Percentiles rank a stretch among this genome's conserved stretches.
Evolutionary conservation across 2,888 invertebrate genomes (phyloP).

Genomic region (Tiliacea citrago): DNA sequence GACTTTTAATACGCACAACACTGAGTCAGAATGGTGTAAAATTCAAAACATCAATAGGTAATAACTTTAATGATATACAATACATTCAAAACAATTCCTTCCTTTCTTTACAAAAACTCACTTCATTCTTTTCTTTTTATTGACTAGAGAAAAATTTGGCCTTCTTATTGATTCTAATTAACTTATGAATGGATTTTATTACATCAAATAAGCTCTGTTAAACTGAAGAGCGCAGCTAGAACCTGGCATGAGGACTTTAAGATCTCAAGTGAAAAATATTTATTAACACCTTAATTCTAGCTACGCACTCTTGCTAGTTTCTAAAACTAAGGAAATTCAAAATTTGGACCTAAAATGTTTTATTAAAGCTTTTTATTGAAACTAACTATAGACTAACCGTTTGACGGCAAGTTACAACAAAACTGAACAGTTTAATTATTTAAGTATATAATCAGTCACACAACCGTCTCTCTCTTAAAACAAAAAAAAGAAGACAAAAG

Average conservation of each 20-base stretch:
- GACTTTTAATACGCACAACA: slow-evolving; percentile 33
- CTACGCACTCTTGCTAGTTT: slow-evolving; percentile 9
- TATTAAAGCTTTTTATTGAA: slow-evolving; percentile 41
- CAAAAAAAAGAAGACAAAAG: not conserved
- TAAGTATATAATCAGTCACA: slow-evolving; percentile 20
- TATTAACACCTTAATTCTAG: not conserved
- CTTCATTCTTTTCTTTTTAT: not conserved
- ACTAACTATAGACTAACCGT: slow-evolving; percentile 33
- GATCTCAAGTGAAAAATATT: not conserved
- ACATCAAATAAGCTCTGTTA: slow-evolving; percentile 39
- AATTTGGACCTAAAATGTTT: slow-evolving; percentile 36
- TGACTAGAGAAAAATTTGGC: slow-evolving; percentile 23
- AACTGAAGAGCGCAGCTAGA: slow-evolving; percentile 21
- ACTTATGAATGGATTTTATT: slow-evolving; percentile 13
- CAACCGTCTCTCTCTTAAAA: slow-evolving; percentile 17
- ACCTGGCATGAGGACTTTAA: not conserved
- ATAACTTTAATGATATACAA: not conserved
- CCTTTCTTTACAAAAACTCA: not conserved
- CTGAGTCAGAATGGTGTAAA: slow-evolving; percentile 5
- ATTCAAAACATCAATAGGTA: slow-evolving; percentile 15
- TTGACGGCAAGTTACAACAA: slow-evolving; percentile 30
- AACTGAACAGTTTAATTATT: not conserved
- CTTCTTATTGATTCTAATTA: slow-evolving; percentile 9
- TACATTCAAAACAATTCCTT: not conserved
- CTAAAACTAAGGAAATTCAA: slow-evolving; percentile 1